Evolutionary conservation across 2,797 vertebrate genomes (phyloP).

Genomic region (Sciurus vulgaris): DNA sequence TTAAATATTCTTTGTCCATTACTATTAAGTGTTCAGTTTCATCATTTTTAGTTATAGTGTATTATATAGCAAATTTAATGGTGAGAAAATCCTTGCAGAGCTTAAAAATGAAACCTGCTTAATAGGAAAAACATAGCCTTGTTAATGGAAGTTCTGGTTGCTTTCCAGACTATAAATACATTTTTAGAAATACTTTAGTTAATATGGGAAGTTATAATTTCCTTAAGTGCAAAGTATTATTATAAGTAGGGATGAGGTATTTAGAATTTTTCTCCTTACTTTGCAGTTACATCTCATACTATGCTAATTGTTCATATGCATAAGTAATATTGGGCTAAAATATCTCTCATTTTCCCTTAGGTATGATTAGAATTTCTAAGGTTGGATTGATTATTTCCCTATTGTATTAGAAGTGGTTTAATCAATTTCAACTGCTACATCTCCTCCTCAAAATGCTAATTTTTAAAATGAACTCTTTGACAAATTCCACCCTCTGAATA

Average conservation of each 20-base stretch:
- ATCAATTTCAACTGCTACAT: not conserved
- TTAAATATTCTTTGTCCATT: conserved; percentile 56
- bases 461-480: not conserved
- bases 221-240: conserved; percentile 74
- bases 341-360: conserved; percentile 15
- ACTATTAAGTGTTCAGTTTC: conserved; percentile 7
- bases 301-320: conserved; percentile 54
- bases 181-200: conserved; percentile 48
- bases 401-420: conserved; percentile 58
- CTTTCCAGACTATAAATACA: conserved; percentile 60
- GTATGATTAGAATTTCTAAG: conserved; percentile 69
- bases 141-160: conserved; percentile 73
- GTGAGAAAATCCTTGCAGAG: conserved; percentile 34
- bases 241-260: conserved; percentile 64
- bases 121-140: conserved; percentile 65
- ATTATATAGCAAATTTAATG: conserved; percentile 64
- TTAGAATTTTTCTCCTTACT: conserved; percentile 30
- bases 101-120: conserved; percentile 61
- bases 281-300: not conserved
- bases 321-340: conserved; percentile 41
- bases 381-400: conserved; percentile 66
- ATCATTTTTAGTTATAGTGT: conserved; percentile 47
- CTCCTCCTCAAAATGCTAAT: not conserved
- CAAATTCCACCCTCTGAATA: not conserved
- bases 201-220: conserved; percentile 75